Base-by-base conservation (phyloP, 2,888 invertebrate species). In the Aleiodes testaceus region DNA sequence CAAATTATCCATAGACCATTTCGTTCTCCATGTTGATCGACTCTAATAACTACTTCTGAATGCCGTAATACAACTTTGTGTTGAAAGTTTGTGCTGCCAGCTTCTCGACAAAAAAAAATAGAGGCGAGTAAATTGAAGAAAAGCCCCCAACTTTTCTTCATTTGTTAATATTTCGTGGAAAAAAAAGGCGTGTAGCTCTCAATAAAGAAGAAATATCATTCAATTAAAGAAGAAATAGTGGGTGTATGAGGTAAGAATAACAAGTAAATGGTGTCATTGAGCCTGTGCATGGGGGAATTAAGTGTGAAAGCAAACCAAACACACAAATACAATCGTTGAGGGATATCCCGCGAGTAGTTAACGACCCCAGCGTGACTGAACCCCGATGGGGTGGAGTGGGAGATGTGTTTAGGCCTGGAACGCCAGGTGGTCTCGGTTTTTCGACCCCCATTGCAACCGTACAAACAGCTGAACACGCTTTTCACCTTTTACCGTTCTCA, bases 181-280 rank as follows among this genome's bases (percentile, higher is more conserved):
- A 26, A 26, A 26, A 26, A 52, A 53, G 30, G 26, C 7, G 30
- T 18, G 30, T 16, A 12, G 14, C 14, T 55, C 42, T 42, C 42
- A 42, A 36, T 59, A 26, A 55, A 55, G 9, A 9, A 59, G 36
- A 59, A 59, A 59, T 59, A 42, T 59, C 36, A 59, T 59, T 59
- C 59, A 59, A 59, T 59, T 59, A 59, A 36, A 42, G 59, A 42
- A 50, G 59, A 59, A 59, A 59, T 59, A 59, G 16, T 36, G 59
- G 18, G 59, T 59, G 59, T 16, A 59, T 59, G 59, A 36, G 59
- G 36, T 59, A 42, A 42, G 59, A 59, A 59, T 59, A 59, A 59
- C 59, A 59, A 59, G 59, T 59, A 59, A 59, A 42, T 59, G 59
- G 59, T n/a, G n/a, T 59, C 59, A 59, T 59, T 59, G 16, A 42